Percentiles rank a stretch among this genome's conserved stretches.
These are phyloP conservation scores for Mormyrops boulengeri DNA, from an alignment of 2,797 vertebrate genomes.

Conservation along the genomic window DNA sequence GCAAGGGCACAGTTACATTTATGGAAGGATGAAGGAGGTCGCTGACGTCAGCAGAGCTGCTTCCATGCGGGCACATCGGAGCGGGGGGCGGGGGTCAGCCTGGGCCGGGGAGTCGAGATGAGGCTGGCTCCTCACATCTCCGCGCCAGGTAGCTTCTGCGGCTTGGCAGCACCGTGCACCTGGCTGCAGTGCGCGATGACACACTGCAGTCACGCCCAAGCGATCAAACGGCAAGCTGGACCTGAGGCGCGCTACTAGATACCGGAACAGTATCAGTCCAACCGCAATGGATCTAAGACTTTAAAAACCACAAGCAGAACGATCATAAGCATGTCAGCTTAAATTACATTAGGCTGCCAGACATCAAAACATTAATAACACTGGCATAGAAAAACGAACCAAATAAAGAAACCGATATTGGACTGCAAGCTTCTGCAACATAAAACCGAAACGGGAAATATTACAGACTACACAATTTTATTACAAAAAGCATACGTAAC, in stretches of 20 bases:
- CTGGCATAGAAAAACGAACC: not conserved
- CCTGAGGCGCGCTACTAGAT: not conserved
- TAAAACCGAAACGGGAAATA: not conserved
- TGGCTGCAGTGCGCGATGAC: conserved; percentile 15
- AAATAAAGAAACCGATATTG: not conserved
- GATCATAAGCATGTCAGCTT: not conserved
- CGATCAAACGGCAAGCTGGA: not conserved
- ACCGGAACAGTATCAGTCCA: not conserved
- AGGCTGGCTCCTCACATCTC: conserved; percentile 24
- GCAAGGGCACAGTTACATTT: not conserved
- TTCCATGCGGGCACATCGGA: not conserved
- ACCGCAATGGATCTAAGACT: not conserved
- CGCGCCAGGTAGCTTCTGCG: conserved; percentile 37
- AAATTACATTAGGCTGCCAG: not conserved
- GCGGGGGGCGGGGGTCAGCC: not conserved
- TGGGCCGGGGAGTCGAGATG: not conserved
- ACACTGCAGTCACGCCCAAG: not conserved
- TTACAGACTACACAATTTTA: not conserved
- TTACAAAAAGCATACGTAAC: not conserved
- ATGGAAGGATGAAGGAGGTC: not conserved
- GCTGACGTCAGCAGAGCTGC: not conserved
- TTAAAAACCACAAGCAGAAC: not conserved
- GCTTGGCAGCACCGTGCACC: conserved; percentile 18
- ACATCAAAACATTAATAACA: not conserved
- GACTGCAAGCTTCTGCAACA: not conserved